A percentile compares a stretch with the other conserved stretches of the same genome.
phyloP scores from a whole-genome alignment of 2,797 vertebrate genomes.

The Neomorphus geoffroyi region DNA sequence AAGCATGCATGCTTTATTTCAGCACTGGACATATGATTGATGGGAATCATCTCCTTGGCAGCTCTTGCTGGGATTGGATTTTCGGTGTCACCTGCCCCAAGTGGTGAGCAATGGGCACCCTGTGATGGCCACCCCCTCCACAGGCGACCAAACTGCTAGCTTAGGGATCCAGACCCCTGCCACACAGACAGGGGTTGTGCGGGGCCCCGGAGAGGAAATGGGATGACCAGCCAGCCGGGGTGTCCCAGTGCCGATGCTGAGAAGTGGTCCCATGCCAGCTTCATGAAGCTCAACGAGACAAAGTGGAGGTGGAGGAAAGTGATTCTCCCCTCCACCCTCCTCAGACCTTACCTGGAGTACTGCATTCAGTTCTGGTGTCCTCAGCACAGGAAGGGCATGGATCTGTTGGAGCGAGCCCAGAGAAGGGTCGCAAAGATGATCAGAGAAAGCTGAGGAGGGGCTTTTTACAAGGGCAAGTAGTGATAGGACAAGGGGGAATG shows the following conservation, averaged over 20 bases:
- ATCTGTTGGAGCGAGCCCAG: background rate
- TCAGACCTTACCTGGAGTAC: too few relatives aligned
- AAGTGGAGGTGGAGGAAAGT: background rate
- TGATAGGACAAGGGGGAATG: too few relatives aligned
- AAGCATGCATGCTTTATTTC: too few relatives aligned
- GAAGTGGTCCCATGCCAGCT: background rate
- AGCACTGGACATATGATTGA: too few relatives aligned
- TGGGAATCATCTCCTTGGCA: too few relatives aligned
- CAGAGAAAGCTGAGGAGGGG: too few relatives aligned
- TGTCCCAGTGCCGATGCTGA: background rate
- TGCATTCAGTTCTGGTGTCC: background rate
- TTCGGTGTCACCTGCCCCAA: too few relatives aligned
- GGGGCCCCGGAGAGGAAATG: background rate
- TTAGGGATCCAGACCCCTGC: too few relatives aligned
- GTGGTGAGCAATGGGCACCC: rapidly evolving
- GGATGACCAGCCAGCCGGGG: background rate
- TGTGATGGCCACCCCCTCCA: too few relatives aligned
- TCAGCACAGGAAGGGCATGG: rapidly evolving
- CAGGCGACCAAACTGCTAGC: too few relatives aligned
- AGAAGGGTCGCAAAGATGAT: rapidly evolving
- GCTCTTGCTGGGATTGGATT: too few relatives aligned
- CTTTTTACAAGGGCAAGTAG: too few relatives aligned
- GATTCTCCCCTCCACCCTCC: background rate
- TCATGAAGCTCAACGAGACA: background rate
- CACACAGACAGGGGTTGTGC: background rate